Percentiles rank a stretch among this genome's conserved stretches.
Evolutionary conservation across 2,113 vertebrate genomes (phyloP).

Genomic region (Sceloporus tristichus): DNA sequence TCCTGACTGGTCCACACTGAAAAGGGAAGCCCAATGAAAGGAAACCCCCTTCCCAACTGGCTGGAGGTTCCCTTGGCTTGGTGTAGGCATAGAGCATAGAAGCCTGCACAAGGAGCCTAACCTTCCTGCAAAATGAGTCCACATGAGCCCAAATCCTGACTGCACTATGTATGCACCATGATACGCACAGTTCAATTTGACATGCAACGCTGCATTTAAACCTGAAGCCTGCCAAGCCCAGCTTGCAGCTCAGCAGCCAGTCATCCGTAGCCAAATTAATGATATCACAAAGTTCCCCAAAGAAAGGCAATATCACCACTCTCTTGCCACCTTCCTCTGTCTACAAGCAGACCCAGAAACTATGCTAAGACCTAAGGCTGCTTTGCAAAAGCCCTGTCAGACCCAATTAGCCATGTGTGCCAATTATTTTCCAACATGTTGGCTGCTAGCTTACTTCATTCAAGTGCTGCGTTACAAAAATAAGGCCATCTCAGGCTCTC

Average conservation of each 20-base stretch:
- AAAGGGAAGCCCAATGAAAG: too few species aligned
- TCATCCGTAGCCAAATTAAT: not conserved
- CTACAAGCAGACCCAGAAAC: not conserved
- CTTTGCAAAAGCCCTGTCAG: slow-evolving; percentile 1
- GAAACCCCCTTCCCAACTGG: too few species aligned
- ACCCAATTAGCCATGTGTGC: not conserved
- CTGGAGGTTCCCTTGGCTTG: too few species aligned
- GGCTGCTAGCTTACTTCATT: not conserved
- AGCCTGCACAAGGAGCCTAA: not conserved
- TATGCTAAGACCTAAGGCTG: not conserved
- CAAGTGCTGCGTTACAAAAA: not conserved
- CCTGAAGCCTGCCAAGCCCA: not conserved
- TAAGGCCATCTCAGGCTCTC: not conserved
- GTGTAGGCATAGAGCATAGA: too few species aligned
- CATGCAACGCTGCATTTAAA: not conserved
- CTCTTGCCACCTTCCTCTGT: not conserved
- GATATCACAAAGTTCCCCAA: not conserved
- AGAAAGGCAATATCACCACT: not conserved
- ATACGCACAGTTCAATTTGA: not conserved
- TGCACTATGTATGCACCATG: not conserved
- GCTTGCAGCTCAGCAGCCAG: not conserved
- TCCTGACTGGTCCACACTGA: too few species aligned
- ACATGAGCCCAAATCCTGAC: not conserved
- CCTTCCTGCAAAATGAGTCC: not conserved
- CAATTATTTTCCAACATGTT: not conserved